These are phyloP conservation scores for Oryctes rhinoceros DNA, from an alignment of 1,140 invertebrate genomes.

Conservation along the genomic window DNA sequence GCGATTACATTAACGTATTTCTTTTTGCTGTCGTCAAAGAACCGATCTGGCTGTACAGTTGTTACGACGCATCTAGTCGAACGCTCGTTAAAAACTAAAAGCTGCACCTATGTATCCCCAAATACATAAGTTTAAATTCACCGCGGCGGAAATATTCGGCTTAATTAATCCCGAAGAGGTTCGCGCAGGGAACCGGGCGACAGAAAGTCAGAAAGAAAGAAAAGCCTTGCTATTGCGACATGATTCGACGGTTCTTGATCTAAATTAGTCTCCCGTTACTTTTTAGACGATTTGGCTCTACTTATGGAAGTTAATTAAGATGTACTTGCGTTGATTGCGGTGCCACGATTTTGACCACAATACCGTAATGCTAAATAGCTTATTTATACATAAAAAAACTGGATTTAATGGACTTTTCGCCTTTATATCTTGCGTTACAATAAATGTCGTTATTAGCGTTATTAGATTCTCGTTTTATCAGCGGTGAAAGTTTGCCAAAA, in stretches of 20 bases:
- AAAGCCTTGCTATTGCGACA: neutral
- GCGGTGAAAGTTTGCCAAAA: slow-evolving; percentile 4
- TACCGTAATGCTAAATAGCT: neutral
- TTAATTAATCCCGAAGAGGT: too few species aligned
- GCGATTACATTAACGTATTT: slow-evolving; percentile 2
- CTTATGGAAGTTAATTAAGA: slow-evolving; percentile 27
- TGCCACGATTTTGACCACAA: neutral
- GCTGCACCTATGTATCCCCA: too few species aligned
- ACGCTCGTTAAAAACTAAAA: too few species aligned
- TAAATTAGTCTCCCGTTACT: neutral
- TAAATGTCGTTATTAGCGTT: too few species aligned
- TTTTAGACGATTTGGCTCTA: slow-evolving; percentile 7
- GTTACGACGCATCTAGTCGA: neutral
- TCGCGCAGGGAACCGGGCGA: too few species aligned
- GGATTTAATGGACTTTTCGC: neutral
- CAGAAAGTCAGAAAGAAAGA: neutral
- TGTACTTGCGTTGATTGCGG: neutral
- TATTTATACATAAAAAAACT: neutral
- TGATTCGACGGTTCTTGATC: slow-evolving; percentile 14
- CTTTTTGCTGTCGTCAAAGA: neutral
- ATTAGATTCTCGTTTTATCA: neutral
- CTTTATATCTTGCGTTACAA: neutral
- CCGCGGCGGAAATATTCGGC: too few species aligned
- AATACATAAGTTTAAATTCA: too few species aligned
- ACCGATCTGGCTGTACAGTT: neutral